Percentiles rank a stretch among this genome's conserved stretches.
These are phyloP conservation scores for Glossosoma conforme DNA, from an alignment of 1,140 invertebrate genomes.

Conservation along the genomic window DNA sequence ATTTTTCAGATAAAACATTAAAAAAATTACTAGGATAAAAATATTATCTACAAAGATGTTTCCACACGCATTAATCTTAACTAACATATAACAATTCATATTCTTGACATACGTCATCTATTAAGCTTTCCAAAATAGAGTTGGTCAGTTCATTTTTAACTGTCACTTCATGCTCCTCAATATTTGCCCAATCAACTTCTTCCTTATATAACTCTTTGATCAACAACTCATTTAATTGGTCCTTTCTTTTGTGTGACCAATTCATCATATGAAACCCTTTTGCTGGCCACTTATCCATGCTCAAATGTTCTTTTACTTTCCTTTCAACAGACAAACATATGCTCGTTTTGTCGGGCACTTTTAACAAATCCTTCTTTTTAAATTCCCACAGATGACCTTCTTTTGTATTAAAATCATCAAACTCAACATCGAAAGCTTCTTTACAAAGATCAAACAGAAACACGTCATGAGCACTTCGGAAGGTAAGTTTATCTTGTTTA, in stretches of 20 bases:
- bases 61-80: too few relatives aligned
- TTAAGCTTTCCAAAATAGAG: conserved; percentile 19
- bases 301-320: conserved; percentile 19
- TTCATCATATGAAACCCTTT: conserved; percentile 21
- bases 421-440: conserved; percentile 19
- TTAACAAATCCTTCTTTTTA: conserved; percentile 5
- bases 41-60: too few relatives aligned
- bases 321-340: conserved; percentile 16
- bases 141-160: conserved; percentile 24
- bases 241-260: conserved; percentile 22
- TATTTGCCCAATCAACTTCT: conserved; percentile 23
- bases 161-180: conserved; percentile 19
- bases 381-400: conserved; percentile 15
- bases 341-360: conserved; percentile 9
- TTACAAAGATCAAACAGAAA: conserved; percentile 26
- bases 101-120: conserved; percentile 14
- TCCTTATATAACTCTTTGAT: conserved; percentile 26
- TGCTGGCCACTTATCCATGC: conserved; percentile 1
- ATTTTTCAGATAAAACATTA: too few relatives aligned
- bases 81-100: conserved; percentile 11
- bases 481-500: neutral
- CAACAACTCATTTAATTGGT: conserved; percentile 22
- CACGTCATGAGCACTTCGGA: neutral
- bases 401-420: conserved; percentile 6
- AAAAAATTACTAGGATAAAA: too few relatives aligned